phyloP scores from a whole-genome alignment of 1,140 invertebrate genomes.

The Pollicipes pollicipes region DNA sequence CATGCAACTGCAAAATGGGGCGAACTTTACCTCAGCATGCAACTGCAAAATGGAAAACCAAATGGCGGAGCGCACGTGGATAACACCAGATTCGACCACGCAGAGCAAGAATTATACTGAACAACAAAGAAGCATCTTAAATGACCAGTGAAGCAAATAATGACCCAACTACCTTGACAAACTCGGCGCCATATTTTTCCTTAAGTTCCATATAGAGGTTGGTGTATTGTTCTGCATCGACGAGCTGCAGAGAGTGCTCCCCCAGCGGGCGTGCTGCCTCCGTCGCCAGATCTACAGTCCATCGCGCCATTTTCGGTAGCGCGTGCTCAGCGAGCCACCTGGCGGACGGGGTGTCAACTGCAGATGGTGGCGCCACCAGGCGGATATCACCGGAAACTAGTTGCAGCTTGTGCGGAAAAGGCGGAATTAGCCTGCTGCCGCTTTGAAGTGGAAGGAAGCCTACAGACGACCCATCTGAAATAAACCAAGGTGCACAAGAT shows the following conservation, averaged over 20 bases:
- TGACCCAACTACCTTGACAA: slow-evolving; percentile 54
- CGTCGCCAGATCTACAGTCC: not conserved
- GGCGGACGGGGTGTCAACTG: not conserved
- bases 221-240: slow-evolving; percentile 50
- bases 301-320: not conserved
- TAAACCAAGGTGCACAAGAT: not conserved
- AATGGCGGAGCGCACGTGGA: too few species aligned
- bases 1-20: not conserved
- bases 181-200: slow-evolving; percentile 50
- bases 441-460: not conserved
- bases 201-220: slow-evolving; percentile 55
- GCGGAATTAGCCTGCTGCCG: not conserved
- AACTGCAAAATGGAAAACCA: not conserved
- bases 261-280: not conserved
- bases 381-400: not conserved
- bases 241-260: slow-evolving; percentile 41
- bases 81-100: not conserved
- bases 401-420: not conserved
- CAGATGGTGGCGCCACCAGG: not conserved
- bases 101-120: not conserved
- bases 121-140: slow-evolving; percentile 2
- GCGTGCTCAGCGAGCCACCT: not conserved
- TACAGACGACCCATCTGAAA: not conserved
- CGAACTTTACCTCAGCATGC: not conserved
- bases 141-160: too few species aligned